Base-by-base conservation (phyloP, 2,797 vertebrate species). In the Borostomias antarcticus region DNA sequence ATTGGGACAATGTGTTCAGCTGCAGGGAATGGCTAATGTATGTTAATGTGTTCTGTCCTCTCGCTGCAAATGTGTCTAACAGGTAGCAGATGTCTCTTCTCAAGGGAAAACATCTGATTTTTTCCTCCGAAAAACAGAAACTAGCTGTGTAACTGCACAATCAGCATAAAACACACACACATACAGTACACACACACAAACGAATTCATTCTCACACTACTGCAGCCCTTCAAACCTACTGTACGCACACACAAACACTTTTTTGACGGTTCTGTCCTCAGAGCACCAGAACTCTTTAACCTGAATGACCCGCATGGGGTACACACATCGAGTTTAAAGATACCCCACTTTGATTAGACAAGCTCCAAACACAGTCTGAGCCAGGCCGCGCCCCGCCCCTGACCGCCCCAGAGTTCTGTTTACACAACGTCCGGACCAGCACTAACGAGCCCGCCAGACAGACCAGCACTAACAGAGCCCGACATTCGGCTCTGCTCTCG, bases 61-160 rank as follows among this genome's bases (percentile, higher is more conserved):
- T 68, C 56, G 68, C 35, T 58, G 25, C 28, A 45, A 51, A 67
- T 68, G 69, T 74, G 76, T 60, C 51, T 79, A 84, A 83, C 68
- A 70, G 78, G 68, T 78, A 68, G 76, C 84, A 89, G 82, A 84
- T 87, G 87, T 82, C 77, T 82, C 43, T 57, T 65, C 79, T 83
- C 10, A 8, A 56, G 70, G 78, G 63, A 74, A 73, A 85, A 79
- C 77, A 54, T 83, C 85, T 89, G 85, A 82, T 84, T 84, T 82
- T 81, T 80, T 73, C 78, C 75, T 76, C 72, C 4, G 69, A 69
- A 74, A 65, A 67, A 68, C 68, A 62, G 66, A 26, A 47, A 21
- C n/a, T 47, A 47, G 15, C 13, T 47, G n/a, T 47, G 45, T 47
- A n/a, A 54, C 47, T 8, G 5, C 47, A 50, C 21, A 0, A 9